phyloP scores from a whole-genome alignment of 2,113 vertebrate genomes.

The Lutjanus erythropterus region DNA sequence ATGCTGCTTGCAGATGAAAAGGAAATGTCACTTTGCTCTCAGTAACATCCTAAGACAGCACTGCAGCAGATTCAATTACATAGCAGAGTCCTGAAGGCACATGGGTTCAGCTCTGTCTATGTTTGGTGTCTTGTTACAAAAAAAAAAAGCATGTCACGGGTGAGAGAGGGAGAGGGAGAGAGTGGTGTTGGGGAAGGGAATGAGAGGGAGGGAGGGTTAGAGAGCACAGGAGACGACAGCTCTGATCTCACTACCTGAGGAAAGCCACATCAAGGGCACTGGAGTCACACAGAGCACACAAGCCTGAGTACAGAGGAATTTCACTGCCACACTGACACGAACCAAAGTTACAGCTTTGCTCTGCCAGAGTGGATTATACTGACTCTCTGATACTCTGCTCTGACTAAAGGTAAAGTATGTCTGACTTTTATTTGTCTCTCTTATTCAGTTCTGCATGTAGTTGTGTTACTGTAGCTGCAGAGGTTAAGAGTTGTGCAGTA shows the following conservation, averaged over 20 bases:
- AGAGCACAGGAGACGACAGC: slow-evolving; percentile 37
- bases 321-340: slow-evolving; percentile 22
- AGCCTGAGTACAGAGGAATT: slow-evolving; percentile 35
- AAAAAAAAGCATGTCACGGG: slow-evolving; percentile 45
- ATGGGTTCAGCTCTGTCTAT: slow-evolving; percentile 41
- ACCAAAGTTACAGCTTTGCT: slow-evolving; percentile 37
- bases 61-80: slow-evolving; percentile 30
- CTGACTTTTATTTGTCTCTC: slow-evolving; percentile 1
- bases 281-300: slow-evolving; percentile 55
- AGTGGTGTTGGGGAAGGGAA: slow-evolving; percentile 15
- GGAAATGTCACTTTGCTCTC: slow-evolving; percentile 20
- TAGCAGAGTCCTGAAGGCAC: slow-evolving; percentile 33
- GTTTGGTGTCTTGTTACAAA: slow-evolving; percentile 81
- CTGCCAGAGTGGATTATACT: slow-evolving; percentile 18
- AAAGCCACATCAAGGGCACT: slow-evolving; percentile 77
- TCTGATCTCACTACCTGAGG: slow-evolving; percentile 68
- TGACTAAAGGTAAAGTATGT: slow-evolving; percentile 65
- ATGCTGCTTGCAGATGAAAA: slow-evolving; percentile 10
- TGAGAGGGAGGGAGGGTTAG: slow-evolving; percentile 5
- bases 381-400: slow-evolving; percentile 25
- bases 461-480: slow-evolving; percentile 5
- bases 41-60: slow-evolving; percentile 15
- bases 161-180: slow-evolving; percentile 38
- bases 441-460: slow-evolving; percentile 6
- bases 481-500: neutral